Conservation (phyloP, 2,888 invertebrate species). For the Zygogramma bicolorata region DNA sequence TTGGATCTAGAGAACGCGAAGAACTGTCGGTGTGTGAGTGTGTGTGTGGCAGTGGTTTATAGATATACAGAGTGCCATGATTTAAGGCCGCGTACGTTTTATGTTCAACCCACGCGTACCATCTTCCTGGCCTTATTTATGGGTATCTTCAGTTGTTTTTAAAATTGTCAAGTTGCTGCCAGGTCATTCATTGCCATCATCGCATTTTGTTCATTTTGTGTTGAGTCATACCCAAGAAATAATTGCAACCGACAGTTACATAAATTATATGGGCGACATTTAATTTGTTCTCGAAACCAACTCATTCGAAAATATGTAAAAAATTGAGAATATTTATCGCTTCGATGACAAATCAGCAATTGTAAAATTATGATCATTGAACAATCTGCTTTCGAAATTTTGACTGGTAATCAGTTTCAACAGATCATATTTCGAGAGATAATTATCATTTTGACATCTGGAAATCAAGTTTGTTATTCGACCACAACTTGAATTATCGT, state of each 20-base stretch:
- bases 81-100: conserved; percentile 65
- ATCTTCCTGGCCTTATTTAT: conserved; percentile 65
- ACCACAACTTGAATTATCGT: too few relatives aligned
- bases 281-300: not conserved
- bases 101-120: conserved; percentile 66
- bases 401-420: not conserved
- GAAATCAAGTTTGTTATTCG: too few relatives aligned
- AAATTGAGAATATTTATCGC: not conserved
- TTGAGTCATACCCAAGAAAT: conserved; percentile 8
- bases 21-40: conserved; percentile 36
- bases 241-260: conserved; percentile 8
- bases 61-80: conserved; percentile 64
- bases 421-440: too few relatives aligned
- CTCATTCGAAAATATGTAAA: not conserved
- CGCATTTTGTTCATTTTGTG: conserved; percentile 36
- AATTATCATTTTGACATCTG: not conserved
- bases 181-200: conserved; percentile 45
- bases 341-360: not conserved
- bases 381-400: not conserved
- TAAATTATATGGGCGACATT: conserved; percentile 10
- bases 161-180: conserved; percentile 58
- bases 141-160: conserved; percentile 63
- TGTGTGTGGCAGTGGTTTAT: conserved; percentile 66
- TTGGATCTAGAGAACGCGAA: conserved; percentile 37
- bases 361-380: not conserved